A percentile compares a stretch with the other conserved stretches of the same genome.
Conservation (phyloP, 2,888 invertebrate genomes). For the Andrena minutula region DNA sequence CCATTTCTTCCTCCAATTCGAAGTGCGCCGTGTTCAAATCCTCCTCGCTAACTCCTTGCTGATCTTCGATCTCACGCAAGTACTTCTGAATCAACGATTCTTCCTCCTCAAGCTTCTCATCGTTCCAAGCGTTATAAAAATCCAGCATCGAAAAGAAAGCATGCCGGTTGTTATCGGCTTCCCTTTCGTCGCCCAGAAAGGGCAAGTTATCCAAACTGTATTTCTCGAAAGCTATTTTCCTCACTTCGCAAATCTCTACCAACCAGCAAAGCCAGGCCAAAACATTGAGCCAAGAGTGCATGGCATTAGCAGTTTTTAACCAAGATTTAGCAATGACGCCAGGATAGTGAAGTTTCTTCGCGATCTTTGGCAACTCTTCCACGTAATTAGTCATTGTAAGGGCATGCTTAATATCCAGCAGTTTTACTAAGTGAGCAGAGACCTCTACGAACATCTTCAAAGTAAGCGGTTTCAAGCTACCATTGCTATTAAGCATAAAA, state of each 20-base stretch:
- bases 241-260: conserved; percentile 84
- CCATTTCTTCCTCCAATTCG: conserved; percentile 64
- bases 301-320: conserved; percentile 87
- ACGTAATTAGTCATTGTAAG: conserved; percentile 78
- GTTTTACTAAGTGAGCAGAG: conserved; percentile 74
- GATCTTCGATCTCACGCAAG: conserved; percentile 71
- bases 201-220: conserved; percentile 77
- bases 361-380: conserved; percentile 86
- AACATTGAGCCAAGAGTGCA: conserved; percentile 87
- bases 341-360: conserved; percentile 87
- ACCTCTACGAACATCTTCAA: conserved; percentile 80
- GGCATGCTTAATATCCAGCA: conserved; percentile 73
- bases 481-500: conserved; percentile 75
- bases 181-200: conserved; percentile 67
- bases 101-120: conserved; percentile 77
- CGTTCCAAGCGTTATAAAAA: conserved; percentile 79
- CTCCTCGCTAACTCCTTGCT: conserved; percentile 72
- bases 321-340: conserved; percentile 87
- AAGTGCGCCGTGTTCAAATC: conserved; percentile 50
- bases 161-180: conserved; percentile 58
- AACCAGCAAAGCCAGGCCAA: conserved; percentile 87
- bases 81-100: conserved; percentile 72
- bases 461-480: conserved; percentile 79
- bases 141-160: conserved; percentile 73
- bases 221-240: conserved; percentile 78